A percentile compares a stretch with the other conserved stretches of the same genome.
These are phyloP conservation scores for Tetramorium parvispinum DNA, from an alignment of 1,140 invertebrate genomes.

Conservation along the genomic window DNA sequence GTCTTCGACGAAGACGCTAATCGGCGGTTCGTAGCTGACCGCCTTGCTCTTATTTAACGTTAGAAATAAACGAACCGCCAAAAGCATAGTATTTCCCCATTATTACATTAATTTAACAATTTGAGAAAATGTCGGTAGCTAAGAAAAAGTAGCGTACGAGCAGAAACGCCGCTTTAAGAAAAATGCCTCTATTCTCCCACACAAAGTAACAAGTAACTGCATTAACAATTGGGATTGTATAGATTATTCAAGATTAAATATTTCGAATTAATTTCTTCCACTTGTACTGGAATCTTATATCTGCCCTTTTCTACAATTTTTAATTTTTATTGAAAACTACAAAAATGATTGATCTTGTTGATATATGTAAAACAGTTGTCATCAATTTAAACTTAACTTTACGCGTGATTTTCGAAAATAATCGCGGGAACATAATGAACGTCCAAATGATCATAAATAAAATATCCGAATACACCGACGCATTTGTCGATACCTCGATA, in stretches of 20 bases:
- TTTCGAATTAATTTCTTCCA: background rate
- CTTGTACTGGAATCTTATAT: too few relatives aligned
- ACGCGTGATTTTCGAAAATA: background rate
- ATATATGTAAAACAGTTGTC: background rate
- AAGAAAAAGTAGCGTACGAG: background rate
- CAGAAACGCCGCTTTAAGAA: background rate
- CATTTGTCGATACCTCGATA: constrained; percentile 35
- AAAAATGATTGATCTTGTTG: background rate
- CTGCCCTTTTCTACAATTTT: background rate
- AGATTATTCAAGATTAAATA: background rate
- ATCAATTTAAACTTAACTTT: background rate
- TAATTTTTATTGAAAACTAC: background rate
- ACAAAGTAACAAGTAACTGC: background rate
- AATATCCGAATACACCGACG: constrained; percentile 7
- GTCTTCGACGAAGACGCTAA: constrained; percentile 14
- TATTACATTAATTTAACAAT: constrained; percentile 24
- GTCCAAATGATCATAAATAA: background rate
- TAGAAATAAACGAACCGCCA: background rate
- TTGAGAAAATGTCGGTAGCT: background rate
- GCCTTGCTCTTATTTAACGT: constrained; percentile 15
- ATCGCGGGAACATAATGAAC: background rate
- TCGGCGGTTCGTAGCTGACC: background rate
- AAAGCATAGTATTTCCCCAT: background rate
- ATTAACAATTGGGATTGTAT: background rate
- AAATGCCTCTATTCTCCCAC: background rate